Conservation (phyloP, 2,888 invertebrate genomes). For the Capitulum mitella region DNA sequence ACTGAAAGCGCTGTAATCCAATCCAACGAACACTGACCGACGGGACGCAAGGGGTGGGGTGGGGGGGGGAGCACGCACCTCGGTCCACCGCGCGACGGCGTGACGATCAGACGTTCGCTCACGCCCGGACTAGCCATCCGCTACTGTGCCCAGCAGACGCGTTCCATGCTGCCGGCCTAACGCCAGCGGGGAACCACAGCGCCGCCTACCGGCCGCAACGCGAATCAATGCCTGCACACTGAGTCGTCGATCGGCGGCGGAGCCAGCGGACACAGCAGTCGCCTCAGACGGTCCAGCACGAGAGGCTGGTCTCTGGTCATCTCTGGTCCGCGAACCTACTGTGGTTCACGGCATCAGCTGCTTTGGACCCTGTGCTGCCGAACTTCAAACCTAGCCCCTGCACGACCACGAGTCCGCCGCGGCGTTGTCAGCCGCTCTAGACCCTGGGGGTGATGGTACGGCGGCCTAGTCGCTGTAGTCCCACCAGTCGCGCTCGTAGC, state of each 20-base stretch:
- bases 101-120: too few relatives aligned
- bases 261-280: too few relatives aligned
- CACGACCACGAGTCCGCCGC: too few relatives aligned
- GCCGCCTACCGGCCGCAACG: not conserved
- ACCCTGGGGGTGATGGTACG: too few relatives aligned
- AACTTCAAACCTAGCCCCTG: too few relatives aligned
- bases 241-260: not conserved
- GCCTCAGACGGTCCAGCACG: too few relatives aligned
- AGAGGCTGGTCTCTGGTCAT: too few relatives aligned
- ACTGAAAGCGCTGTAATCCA: slow-evolving; percentile 7
- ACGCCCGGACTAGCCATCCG: not conserved
- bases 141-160: not conserved
- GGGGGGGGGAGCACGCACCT: not conserved
- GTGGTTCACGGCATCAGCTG: too few relatives aligned
- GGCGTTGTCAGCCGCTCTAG: too few relatives aligned
- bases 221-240: not conserved
- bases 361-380: too few relatives aligned
- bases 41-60: too few relatives aligned
- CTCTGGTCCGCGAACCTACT: too few relatives aligned
- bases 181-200: not conserved
- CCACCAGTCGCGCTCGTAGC: slow-evolving; percentile 98
- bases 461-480: slow-evolving; percentile 66
- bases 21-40: not conserved
- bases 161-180: not conserved
- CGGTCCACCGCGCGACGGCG: not conserved